phyloP scores from a whole-genome alignment of 2,797 vertebrate genomes.

The Eptatretus atami region DNA sequence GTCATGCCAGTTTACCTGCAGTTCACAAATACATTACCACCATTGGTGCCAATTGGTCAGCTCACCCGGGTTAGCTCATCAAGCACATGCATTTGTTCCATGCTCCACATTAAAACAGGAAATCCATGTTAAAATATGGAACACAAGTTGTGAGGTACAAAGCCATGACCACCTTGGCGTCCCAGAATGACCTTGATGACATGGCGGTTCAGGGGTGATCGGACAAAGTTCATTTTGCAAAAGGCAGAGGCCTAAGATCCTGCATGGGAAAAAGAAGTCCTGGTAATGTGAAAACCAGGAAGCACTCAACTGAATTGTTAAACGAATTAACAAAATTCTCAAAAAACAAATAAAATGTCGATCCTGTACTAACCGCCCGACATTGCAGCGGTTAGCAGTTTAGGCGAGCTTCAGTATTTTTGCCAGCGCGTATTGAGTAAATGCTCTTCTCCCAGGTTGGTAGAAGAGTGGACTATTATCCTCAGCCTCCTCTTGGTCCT shows the following conservation, averaged over 20 bases:
- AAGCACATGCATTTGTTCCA: not conserved
- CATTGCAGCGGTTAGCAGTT: slow-evolving; percentile 98
- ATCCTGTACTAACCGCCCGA: slow-evolving; percentile 38
- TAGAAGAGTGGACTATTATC: slow-evolving; percentile 89
- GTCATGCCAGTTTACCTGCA: slow-evolving; percentile 96
- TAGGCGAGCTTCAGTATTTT: slow-evolving; percentile 82
- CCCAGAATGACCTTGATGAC: slow-evolving; percentile 96
- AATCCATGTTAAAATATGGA: not conserved
- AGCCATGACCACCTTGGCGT: slow-evolving; percentile 36
- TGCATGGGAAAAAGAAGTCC: slow-evolving; percentile 16
- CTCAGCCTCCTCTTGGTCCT: slow-evolving; percentile 71
- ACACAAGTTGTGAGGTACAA: slow-evolving; percentile 5
- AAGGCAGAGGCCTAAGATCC: slow-evolving; percentile 81
- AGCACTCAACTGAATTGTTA: not conserved
- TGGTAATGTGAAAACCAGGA: not conserved
- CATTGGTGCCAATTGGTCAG: slow-evolving; percentile 1
- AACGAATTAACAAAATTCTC: not conserved
- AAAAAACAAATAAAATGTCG: not conserved
- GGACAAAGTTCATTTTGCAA: slow-evolving; percentile 94
- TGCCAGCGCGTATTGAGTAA: slow-evolving; percentile 80
- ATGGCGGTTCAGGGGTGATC: slow-evolving; percentile 81
- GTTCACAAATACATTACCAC: slow-evolving; percentile 8
- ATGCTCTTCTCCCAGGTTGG: slow-evolving; percentile 84
- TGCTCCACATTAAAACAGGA: slow-evolving; percentile 6
- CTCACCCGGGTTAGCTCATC: not conserved